Evolutionary conservation across 2,888 invertebrate genomes (phyloP), one percentile per base, ranked within the genome.

Genomic region (Unio delphinus): DNA sequence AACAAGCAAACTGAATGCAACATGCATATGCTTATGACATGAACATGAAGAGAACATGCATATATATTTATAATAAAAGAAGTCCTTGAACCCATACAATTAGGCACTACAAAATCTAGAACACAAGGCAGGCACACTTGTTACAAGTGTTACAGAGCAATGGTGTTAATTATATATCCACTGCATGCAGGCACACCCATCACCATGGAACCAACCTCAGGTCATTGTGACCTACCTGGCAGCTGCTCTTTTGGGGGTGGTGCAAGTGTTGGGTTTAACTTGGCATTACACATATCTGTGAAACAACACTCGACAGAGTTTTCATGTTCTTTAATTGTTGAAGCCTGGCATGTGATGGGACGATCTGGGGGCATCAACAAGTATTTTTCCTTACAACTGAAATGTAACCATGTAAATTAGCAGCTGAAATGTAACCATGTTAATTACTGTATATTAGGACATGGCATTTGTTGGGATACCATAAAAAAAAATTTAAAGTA

Each of bases 261-360:
- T 1, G 77, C 79, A 8, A 83, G 68, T 20, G 79, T 76, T 4
- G 86, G 84, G n/a, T 61, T 67, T 8, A 82, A 69, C 3, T 73
- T 66, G 67, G 69, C 65, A 68, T 87, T 87, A 65, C 87, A 86
- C 70, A 79, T 75, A 61, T 85, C 85, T 11, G 66, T 60, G 26
- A 79, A 75, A 64, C 87, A 87, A 64, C 87, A 87, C 23, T 75
- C 55, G 7, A 83, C 76, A 64, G 76, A 81, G 34, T 71, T 73
- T 20, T 77, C 73, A 30, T 61, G 11, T 15, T 64, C 58, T 20
- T 66, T 64, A n/a, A 20, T 65, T 1, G 28, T 30, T 2, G 76
- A 69, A 20, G 73, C 74, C 55, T 80, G 68, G 69, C 85, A 85
- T 2, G 68, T 64, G 28, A 85, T 64, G 0, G 83, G 84, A 8